Conservation (phyloP, 2,888 invertebrate genomes). For the Sthenelais limicola region DNA sequence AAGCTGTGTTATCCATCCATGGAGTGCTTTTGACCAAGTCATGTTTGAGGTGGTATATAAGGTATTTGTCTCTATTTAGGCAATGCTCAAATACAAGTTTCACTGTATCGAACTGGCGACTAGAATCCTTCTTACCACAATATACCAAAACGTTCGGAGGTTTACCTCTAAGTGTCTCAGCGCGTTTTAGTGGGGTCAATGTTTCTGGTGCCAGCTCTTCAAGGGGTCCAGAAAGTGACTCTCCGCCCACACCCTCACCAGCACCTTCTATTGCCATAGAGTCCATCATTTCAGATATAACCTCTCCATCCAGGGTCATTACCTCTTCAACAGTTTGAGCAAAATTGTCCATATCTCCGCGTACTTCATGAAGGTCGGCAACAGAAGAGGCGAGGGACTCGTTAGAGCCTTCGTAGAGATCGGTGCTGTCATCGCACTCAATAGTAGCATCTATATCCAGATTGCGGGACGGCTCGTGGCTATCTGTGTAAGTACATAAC, state of each 20-base stretch:
- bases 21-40: slow-evolving; percentile 60
- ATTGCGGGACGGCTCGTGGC: neutral
- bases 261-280: slow-evolving; percentile 17
- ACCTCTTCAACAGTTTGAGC: slow-evolving; percentile 32
- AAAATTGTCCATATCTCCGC: slow-evolving; percentile 11
- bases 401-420: slow-evolving; percentile 40
- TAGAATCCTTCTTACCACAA: slow-evolving; percentile 65
- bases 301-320: slow-evolving; percentile 25
- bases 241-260: slow-evolving; percentile 36
- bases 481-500: neutral
- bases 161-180: slow-evolving; percentile 52
- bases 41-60: slow-evolving; percentile 66
- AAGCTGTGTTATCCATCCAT: slow-evolving; percentile 66
- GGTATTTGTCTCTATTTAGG: slow-evolving; percentile 62
- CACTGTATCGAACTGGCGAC: slow-evolving; percentile 60
- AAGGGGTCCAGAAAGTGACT: slow-evolving; percentile 43
- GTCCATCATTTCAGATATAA: slow-evolving; percentile 33
- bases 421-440: slow-evolving; percentile 3
- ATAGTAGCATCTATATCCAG: neutral
- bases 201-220: slow-evolving; percentile 48
- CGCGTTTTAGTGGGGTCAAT: slow-evolving; percentile 43
- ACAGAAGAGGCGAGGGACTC: slow-evolving; percentile 43
- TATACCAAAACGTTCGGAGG: slow-evolving; percentile 71
- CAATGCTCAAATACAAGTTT: slow-evolving; percentile 52
- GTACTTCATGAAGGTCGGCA: slow-evolving; percentile 19